Conservation (phyloP, 1,140 invertebrate genomes). For the Panonychus citri region DNA sequence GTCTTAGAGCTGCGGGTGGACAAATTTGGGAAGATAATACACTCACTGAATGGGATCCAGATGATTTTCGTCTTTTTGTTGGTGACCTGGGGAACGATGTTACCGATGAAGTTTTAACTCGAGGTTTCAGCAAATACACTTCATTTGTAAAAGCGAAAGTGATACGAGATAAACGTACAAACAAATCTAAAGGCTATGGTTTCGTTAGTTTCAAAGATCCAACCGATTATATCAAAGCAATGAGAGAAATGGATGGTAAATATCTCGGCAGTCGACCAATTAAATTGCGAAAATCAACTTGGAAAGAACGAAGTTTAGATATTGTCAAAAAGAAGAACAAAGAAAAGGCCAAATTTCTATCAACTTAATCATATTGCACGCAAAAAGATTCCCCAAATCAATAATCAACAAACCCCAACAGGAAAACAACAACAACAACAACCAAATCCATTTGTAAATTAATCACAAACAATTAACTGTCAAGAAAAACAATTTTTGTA, state of each 20-base stretch:
- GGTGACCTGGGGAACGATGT: constrained; percentile 98
- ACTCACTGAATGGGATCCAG: constrained; percentile 70
- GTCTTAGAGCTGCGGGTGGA: constrained; percentile 69
- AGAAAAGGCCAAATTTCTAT: constrained; percentile 5
- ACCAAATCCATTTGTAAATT: too few relatives aligned
- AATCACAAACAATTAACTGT: too few relatives aligned
- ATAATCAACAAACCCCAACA: too few relatives aligned
- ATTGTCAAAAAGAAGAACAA: constrained; percentile 59
- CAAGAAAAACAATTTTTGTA: too few relatives aligned
- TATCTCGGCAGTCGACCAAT: constrained; percentile 96
- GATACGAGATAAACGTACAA: constrained; percentile 80
- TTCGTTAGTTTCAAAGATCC: constrained; percentile 98
- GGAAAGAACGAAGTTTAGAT: constrained; percentile 81
- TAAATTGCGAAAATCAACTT: constrained; percentile 84
- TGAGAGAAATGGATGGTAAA: constrained; percentile 39
- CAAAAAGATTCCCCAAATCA: too few relatives aligned
- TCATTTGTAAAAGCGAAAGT: constrained; percentile 89
- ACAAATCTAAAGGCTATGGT: constrained; percentile 95
- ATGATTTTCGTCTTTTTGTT: constrained; percentile 95
- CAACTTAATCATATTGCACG: too few relatives aligned
- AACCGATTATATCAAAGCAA: constrained; percentile 87
- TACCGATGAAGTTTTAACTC: constrained; percentile 75
- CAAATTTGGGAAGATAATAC: constrained; percentile 67
- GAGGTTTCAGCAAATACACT: constrained; percentile 83
- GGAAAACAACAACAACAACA: too few relatives aligned